These are phyloP conservation scores for Microhierax caerulescens DNA, from an alignment of 2,797 vertebrate genomes.

Conservation along the genomic window DNA sequence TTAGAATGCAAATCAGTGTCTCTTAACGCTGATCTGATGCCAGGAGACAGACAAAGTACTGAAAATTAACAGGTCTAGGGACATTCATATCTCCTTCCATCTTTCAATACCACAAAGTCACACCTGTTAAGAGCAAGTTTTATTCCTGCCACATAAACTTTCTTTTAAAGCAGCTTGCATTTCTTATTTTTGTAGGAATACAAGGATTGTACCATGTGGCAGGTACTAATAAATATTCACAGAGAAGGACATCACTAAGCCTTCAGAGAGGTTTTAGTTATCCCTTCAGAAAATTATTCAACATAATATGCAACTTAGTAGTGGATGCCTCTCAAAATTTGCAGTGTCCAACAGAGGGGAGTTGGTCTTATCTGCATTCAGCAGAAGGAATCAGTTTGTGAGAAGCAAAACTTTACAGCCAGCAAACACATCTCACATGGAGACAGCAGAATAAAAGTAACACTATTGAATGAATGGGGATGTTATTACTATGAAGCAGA, in stretches of 20 bases:
- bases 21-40: not conserved
- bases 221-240: not conserved
- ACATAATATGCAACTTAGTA: not conserved
- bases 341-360: not conserved
- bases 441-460: not conserved
- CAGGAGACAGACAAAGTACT: not conserved
- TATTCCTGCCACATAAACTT: not conserved
- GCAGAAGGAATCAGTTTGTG: not conserved
- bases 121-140: not conserved
- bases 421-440: not conserved
- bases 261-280: not conserved
- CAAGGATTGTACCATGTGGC: not conserved
- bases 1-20: not conserved
- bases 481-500: not conserved
- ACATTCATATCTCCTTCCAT: not conserved
- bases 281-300: not conserved
- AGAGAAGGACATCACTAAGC: not conserved
- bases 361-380: not conserved
- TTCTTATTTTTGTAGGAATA: not conserved
- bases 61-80: not conserved
- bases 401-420: not conserved
- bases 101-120: not conserved
- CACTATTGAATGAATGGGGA: not conserved
- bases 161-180: not conserved
- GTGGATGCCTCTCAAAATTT: not conserved